Percentiles rank a stretch among this genome's conserved stretches.
Conservation (phyloP, 1,140 invertebrate species). For the Neuroterus valhalla region DNA sequence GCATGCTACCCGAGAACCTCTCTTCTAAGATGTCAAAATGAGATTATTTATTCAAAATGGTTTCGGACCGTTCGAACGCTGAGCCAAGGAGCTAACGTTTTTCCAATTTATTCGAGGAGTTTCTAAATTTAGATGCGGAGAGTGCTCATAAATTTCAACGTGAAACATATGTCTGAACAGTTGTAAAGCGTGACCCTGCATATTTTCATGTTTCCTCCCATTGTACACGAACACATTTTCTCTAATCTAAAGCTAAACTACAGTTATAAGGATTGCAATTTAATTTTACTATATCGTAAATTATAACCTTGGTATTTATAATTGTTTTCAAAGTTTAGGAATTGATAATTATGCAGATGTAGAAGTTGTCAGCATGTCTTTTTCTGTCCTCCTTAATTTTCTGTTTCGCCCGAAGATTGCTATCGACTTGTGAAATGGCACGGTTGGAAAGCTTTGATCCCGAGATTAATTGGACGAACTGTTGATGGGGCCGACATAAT, state of each 20-base stretch:
- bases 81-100: slow-evolving; percentile 6
- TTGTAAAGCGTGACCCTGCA: too few relatives aligned
- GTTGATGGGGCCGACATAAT: slow-evolving; percentile 15
- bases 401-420: neutral
- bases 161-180: neutral
- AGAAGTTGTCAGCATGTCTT: neutral
- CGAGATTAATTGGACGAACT: slow-evolving; percentile 36
- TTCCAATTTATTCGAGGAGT: slow-evolving; percentile 10
- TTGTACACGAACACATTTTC: too few relatives aligned
- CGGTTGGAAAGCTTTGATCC: slow-evolving; percentile 35
- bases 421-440: slow-evolving; percentile 23
- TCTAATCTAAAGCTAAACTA: too few relatives aligned
- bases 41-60: slow-evolving; percentile 26
- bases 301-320: too few relatives aligned
- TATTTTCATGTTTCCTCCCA: too few relatives aligned
- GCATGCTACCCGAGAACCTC: slow-evolving; percentile 14
- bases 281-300: too few relatives aligned
- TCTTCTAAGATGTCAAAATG: neutral
- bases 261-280: too few relatives aligned
- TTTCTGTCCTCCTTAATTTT: slow-evolving; percentile 28
- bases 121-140: slow-evolving; percentile 22
- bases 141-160: slow-evolving; percentile 22
- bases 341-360: neutral
- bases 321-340: too few relatives aligned
- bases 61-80: slow-evolving; percentile 10